phyloP scores from a whole-genome alignment of 2,797 vertebrate genomes.

The Thaleichthys pacificus region DNA sequence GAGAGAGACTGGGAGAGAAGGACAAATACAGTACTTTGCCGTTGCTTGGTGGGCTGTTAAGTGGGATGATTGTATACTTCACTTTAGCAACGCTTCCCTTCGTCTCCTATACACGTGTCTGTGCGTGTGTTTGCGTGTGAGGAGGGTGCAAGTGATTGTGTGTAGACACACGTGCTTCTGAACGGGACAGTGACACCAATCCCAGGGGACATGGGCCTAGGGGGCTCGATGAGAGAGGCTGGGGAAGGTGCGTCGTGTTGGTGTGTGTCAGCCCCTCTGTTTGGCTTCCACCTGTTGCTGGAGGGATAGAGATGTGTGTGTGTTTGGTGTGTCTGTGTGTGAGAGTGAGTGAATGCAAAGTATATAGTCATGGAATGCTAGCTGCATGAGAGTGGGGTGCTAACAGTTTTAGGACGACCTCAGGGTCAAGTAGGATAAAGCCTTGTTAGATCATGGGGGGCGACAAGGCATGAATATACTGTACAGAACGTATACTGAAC shows the following conservation, averaged over 20 bases:
- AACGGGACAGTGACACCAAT: background rate
- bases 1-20: conserved; percentile 9
- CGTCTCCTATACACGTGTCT: conserved; percentile 14
- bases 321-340: conserved; percentile 6
- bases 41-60: conserved; percentile 28
- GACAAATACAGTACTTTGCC: conserved; percentile 64
- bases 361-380: background rate
- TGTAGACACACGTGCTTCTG: background rate
- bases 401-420: background rate
- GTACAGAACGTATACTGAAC: background rate
- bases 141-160: background rate
- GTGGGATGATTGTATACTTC: too few species aligned
- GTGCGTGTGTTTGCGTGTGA: background rate
- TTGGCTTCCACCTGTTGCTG: background rate
- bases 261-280: background rate
- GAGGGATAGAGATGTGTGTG: background rate
- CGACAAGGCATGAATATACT: background rate
- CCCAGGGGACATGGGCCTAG: too few species aligned
- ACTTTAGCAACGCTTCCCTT: too few species aligned
- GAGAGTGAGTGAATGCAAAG: conserved; percentile 2
- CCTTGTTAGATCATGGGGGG: background rate
- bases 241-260: background rate
- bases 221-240: too few species aligned
- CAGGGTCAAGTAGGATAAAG: background rate
- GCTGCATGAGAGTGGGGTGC: conserved; percentile 2